Conservation (phyloP, 1,140 invertebrate species). For the Magallana gigas region DNA sequence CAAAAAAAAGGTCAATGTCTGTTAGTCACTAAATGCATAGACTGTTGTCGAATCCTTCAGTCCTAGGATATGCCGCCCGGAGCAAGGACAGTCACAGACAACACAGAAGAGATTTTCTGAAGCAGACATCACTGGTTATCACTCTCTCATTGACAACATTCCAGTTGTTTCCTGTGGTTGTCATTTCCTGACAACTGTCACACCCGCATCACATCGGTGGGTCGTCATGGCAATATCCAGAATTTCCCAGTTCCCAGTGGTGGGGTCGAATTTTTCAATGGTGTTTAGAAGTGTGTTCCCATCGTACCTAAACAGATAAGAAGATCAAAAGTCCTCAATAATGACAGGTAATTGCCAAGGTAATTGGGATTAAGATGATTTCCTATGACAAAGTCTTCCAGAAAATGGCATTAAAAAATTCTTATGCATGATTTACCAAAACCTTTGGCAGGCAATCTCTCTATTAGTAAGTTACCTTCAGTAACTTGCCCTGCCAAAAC, state of each 20-base stretch:
- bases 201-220: slow-evolving; percentile 77
- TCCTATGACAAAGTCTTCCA: no score
- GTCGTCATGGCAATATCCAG: slow-evolving; percentile 69
- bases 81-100: neutral
- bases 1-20: no score
- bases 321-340: neutral
- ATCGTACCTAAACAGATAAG: slow-evolving; percentile 71
- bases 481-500: no score
- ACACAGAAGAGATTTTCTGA: neutral
- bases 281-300: slow-evolving; percentile 72
- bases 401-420: no score
- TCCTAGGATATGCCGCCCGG: no score
- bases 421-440: no score
- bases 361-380: no score
- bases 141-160: neutral
- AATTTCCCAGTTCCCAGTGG: slow-evolving; percentile 69
- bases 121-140: neutral
- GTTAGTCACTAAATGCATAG: no score
- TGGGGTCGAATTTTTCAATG: slow-evolving; percentile 72
- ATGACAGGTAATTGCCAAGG: no score
- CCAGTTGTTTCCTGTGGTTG: neutral
- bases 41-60: no score
- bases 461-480: no score
- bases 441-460: no score
- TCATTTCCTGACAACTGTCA: slow-evolving; percentile 69